Base-by-base conservation (phyloP, 2,113 vertebrate species). In the Mus pahari region DNA sequence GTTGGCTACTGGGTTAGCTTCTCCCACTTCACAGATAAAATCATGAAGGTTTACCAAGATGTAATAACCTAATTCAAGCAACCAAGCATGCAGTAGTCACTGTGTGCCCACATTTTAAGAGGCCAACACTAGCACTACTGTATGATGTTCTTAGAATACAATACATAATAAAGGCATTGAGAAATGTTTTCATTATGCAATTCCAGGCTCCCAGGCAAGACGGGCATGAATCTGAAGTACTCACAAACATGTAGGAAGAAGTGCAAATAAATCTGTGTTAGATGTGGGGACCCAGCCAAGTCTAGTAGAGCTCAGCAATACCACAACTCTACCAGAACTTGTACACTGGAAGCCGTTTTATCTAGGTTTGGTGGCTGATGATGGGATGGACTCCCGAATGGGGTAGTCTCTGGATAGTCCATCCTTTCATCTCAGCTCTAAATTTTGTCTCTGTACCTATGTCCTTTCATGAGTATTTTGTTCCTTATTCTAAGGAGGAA, bases 1-100 rank as follows among this genome's bases (percentile, higher is more conserved):
- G 13, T 87, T 60, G 86, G 68, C 58, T 14, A 33, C 45, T 92
- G 84, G 3, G n/a, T 84, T 93, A 36, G 60, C 68, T 90, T 96
- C 83, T 66, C 45, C 45, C 64, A 91, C 73, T 97, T 97, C 62
- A 90, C 55, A 97, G 48, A 82, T 71, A 22, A 95, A 78, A 90
- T 78, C n/a, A 33, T 22, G 83, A 86, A 90, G 64, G 53, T 42
- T 79, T 60, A 62, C 19, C 90, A 79, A 89, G 78, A 70, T 50
- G 1, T 48, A 31, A 58, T 48, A 28, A 26, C 9, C 78, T 60
- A 89, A 94, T 86, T 79, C 31, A 88, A 31, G 77, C n/a, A 92
- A 58, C 45, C 36, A 88, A 66, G 22, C 16, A 26, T 5, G 12
- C 42, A 73, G 10, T 20, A 91, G 75, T 81, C 73, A 74, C 8